Evolutionary conservation across 1,140 invertebrate species (phyloP).

Genomic region (Copidosoma floridanum): DNA sequence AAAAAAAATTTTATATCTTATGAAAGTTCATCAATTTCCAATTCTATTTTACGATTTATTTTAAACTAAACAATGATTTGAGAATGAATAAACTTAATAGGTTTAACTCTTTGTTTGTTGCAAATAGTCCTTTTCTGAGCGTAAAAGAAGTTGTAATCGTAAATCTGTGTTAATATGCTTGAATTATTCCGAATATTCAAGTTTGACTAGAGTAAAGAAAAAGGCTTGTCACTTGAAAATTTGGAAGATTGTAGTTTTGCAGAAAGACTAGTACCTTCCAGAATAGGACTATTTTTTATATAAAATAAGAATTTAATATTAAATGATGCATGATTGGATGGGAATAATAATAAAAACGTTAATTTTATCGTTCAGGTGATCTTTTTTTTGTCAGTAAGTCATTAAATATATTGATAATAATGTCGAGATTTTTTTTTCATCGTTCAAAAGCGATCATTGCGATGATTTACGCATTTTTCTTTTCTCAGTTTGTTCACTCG

Average conservation of each 20-base stretch:
- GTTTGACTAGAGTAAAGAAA: neutral
- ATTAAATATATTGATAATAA: constrained; percentile 4
- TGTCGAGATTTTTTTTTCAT: constrained; percentile 8
- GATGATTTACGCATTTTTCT: constrained; percentile 12
- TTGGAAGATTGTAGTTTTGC: constrained; percentile 1
- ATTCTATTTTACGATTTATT: no score
- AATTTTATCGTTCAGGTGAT: neutral
- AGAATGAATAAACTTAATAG: no score
- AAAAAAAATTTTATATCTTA: no score
- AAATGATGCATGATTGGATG: constrained; percentile 2
- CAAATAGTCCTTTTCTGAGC: constrained; percentile 14
- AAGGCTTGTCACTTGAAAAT: neutral
- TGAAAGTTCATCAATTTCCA: no score
- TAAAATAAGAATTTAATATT: constrained; percentile 15
- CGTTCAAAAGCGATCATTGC: no score
- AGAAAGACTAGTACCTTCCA: constrained; percentile 26
- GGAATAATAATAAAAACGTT: neutral
- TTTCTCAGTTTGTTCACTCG: constrained; percentile 20
- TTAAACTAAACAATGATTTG: no score
- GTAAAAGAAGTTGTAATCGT: constrained; percentile 1
- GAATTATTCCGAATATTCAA: constrained; percentile 1
- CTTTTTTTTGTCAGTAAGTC: constrained; percentile 3
- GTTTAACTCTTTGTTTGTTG: constrained; percentile 1
- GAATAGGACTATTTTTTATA: constrained; percentile 22
- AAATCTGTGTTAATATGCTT: neutral